Conservation (phyloP, 2,888 invertebrate genomes). For the Choreutis nemorana region DNA sequence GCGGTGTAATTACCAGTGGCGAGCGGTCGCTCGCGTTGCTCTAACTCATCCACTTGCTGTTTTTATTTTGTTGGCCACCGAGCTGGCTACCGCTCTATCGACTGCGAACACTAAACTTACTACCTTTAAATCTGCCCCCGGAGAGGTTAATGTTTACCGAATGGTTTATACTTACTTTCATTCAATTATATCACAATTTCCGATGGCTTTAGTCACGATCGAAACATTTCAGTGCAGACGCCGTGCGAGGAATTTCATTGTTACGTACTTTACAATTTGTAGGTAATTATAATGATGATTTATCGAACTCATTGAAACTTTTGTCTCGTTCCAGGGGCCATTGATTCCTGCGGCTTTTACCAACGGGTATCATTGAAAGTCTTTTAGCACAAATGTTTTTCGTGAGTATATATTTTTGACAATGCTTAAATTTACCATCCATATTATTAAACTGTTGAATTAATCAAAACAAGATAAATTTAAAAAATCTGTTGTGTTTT, state of each 20-base stretch:
- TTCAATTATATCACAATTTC: slow-evolving; percentile 53
- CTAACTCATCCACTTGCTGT: slow-evolving; percentile 62
- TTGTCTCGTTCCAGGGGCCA: slow-evolving; percentile 81
- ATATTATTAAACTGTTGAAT: slow-evolving; percentile 48
- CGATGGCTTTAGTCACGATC: too few relatives aligned
- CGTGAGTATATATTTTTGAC: slow-evolving; percentile 50
- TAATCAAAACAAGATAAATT: slow-evolving; percentile 26
- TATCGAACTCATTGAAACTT: slow-evolving; percentile 12
- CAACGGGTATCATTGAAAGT: slow-evolving; percentile 96
- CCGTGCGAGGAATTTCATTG: too few relatives aligned
- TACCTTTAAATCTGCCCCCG: slow-evolving; percentile 58
- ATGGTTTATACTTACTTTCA: slow-evolving; percentile 46
- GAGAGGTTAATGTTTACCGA: slow-evolving; percentile 53
- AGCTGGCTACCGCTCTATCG: slow-evolving; percentile 56
- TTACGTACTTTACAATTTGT: too few relatives aligned
- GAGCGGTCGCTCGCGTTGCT: slow-evolving; percentile 58
- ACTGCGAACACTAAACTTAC: slow-evolving; percentile 52
- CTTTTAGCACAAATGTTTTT: slow-evolving; percentile 64
- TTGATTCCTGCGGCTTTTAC: slow-evolving; percentile 98
- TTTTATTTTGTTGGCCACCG: slow-evolving; percentile 60
- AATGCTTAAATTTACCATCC: slow-evolving; percentile 27
- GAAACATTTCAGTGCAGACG: too few relatives aligned
- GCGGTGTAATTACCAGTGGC: slow-evolving; percentile 66
- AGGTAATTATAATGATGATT: too few relatives aligned
- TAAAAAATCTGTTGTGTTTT: slow-evolving; percentile 30